These are phyloP conservation scores for Onychomys torridus DNA, from an alignment of 2,797 vertebrate species.

Conservation along the genomic window DNA sequence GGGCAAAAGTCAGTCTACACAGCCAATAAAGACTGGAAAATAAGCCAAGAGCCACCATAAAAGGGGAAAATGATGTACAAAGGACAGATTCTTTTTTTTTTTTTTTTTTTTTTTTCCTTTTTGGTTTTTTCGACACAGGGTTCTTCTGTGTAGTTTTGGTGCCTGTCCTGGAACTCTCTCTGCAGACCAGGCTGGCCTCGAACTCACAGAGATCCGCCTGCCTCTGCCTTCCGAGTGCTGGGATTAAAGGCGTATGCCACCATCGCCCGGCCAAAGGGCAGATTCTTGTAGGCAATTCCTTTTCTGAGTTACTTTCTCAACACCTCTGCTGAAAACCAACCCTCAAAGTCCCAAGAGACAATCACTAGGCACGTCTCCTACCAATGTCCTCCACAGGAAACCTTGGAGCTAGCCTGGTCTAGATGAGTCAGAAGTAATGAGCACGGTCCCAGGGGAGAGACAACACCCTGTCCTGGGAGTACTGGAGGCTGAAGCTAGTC, in stretches of 20 bases:
- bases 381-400: background rate
- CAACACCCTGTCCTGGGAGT: background rate
- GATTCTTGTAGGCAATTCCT: background rate
- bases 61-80: background rate
- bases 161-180: too few species aligned
- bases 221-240: too few species aligned
- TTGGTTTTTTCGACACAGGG: too few species aligned
- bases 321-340: background rate
- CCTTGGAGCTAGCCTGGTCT: background rate
- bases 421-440: background rate
- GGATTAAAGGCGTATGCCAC: too few species aligned
- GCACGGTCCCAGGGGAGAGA: background rate
- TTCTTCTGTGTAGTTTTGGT: too few species aligned
- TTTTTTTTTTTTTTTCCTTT: background rate
- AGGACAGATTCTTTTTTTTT: background rate
- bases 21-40: background rate
- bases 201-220: too few species aligned
- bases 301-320: background rate
- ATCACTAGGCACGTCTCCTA: background rate
- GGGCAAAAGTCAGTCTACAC: background rate
- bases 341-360: background rate
- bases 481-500: background rate
- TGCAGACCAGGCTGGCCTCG: too few species aligned
- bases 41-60: background rate
- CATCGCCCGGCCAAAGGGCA: too few species aligned